phyloP scores from a whole-genome alignment of 2,888 invertebrate species.

The Parnassius apollo region DNA sequence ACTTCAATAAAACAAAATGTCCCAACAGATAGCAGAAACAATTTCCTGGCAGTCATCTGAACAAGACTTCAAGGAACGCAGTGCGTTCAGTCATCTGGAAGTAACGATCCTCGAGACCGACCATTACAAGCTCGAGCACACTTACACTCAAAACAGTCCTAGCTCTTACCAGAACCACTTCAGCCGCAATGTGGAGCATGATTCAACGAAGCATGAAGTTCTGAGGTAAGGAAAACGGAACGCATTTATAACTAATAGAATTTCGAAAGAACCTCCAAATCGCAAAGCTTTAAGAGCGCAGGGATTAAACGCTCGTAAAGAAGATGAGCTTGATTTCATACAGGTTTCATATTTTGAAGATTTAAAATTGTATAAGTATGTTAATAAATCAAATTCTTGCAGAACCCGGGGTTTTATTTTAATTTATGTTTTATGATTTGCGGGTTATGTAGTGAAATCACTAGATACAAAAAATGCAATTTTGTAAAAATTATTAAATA shows the following conservation, averaged over 20 bases:
- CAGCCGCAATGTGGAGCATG: constrained; percentile 46
- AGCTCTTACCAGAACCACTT: constrained; percentile 59
- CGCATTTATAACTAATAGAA: neutral
- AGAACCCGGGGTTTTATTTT: too few species aligned
- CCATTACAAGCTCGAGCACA: constrained; percentile 62
- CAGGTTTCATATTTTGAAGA: too few species aligned
- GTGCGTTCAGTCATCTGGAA: constrained; percentile 68
- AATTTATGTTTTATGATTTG: too few species aligned
- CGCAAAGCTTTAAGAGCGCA: too few species aligned
- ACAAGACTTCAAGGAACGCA: constrained; percentile 66
- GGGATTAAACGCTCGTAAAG: too few species aligned
- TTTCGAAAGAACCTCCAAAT: too few species aligned
- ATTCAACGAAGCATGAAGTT: constrained; percentile 54
- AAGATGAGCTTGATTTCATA: too few species aligned
- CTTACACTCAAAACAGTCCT: constrained; percentile 61
- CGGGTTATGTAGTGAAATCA: too few species aligned
- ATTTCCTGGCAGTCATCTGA: constrained; percentile 57
- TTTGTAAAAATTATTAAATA: too few species aligned
- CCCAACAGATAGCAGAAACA: constrained; percentile 65
- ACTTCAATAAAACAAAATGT: neutral
- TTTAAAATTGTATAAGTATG: too few species aligned
- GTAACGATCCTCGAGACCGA: constrained; percentile 62
- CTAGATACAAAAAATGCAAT: too few species aligned
- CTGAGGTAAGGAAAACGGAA: constrained; percentile 43
- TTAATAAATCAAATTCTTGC: too few species aligned